Conservation (phyloP, 2,797 vertebrate species). For the Macropus fuliginosus region DNA sequence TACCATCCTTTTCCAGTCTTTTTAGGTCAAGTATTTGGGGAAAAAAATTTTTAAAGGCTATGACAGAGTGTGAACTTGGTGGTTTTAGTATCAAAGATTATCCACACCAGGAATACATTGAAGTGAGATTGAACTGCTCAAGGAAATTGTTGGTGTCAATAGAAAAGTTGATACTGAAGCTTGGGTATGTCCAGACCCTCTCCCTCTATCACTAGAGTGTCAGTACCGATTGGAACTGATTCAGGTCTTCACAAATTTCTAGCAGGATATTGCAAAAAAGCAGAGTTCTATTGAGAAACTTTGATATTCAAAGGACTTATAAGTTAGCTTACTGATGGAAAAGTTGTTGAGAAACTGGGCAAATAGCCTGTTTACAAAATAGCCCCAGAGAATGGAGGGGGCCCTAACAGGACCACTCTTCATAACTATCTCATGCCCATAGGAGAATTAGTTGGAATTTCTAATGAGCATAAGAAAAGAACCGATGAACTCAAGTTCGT, state of each 20-base stretch:
- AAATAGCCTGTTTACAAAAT: not conserved
- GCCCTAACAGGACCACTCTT: not conserved
- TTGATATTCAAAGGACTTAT: not conserved
- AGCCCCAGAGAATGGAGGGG: not conserved
- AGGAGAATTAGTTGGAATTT: not conserved
- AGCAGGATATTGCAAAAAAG: not conserved
- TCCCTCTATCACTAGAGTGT: not conserved
- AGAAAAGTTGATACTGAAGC: not conserved
- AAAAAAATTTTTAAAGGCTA: not conserved
- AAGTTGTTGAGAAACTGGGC: not conserved
- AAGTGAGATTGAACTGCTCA: not conserved
- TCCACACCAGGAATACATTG: not conserved
- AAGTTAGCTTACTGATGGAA: not conserved
- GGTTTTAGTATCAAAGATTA: not conserved
- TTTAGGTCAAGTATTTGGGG: not conserved
- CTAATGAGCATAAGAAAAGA: not conserved
- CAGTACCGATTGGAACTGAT: not conserved
- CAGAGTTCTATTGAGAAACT: not conserved
- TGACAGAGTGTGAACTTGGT: not conserved
- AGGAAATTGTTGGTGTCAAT: not conserved
- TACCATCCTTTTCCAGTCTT: not conserved
- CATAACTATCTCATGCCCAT: not conserved
- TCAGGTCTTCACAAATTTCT: not conserved
- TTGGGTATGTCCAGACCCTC: not conserved
- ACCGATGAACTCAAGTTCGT: not conserved